Conservation (phyloP, 2,888 invertebrate genomes). For the Brenthis hecate region DNA sequence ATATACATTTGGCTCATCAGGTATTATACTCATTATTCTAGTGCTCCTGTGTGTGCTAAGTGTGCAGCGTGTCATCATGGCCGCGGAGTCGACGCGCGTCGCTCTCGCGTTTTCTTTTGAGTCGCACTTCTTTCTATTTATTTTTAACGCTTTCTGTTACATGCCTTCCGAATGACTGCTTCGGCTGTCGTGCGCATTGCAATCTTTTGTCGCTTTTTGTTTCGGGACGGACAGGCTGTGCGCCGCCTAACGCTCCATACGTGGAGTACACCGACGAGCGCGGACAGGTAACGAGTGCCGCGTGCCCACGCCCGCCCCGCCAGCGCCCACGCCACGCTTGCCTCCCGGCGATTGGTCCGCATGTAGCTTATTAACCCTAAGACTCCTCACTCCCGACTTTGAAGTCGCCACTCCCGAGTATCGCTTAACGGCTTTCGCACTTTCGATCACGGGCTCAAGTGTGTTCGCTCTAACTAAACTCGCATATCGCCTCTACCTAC, state of each 20-base stretch:
- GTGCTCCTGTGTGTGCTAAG: conserved; percentile 78
- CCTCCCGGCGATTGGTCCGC: conserved; percentile 42
- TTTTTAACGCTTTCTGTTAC: conserved; percentile 82
- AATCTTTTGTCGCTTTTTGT: conserved; percentile 79
- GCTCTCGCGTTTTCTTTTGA: conserved; percentile 63
- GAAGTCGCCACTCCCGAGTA: conserved; percentile 23
- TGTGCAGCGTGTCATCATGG: conserved; percentile 72
- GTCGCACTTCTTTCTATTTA: conserved; percentile 77
- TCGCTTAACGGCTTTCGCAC: conserved; percentile 19
- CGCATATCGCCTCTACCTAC: conserved; percentile 61
- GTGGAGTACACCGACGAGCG: conserved; percentile 97
- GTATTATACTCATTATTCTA: conserved; percentile 80
- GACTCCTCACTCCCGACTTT: conserved; percentile 21
- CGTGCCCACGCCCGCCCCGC: conserved; percentile 54
- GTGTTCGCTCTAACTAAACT: conserved; percentile 45
- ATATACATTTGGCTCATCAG: conserved; percentile 82
- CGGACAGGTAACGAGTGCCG: conserved; percentile 92
- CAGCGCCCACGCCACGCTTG: conserved; percentile 28
- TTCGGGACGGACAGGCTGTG: conserved; percentile 81
- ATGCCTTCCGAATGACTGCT: conserved; percentile 82
- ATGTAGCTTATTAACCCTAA: conserved; percentile 54
- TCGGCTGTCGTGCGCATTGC: conserved; percentile 71
- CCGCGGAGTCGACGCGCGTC: conserved; percentile 66
- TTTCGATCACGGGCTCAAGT: conserved; percentile 41
- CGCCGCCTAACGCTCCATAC: conserved; percentile 95